Base-by-base conservation (phyloP, 1,140 invertebrate genomes). In the Halesus radiatus region DNA sequence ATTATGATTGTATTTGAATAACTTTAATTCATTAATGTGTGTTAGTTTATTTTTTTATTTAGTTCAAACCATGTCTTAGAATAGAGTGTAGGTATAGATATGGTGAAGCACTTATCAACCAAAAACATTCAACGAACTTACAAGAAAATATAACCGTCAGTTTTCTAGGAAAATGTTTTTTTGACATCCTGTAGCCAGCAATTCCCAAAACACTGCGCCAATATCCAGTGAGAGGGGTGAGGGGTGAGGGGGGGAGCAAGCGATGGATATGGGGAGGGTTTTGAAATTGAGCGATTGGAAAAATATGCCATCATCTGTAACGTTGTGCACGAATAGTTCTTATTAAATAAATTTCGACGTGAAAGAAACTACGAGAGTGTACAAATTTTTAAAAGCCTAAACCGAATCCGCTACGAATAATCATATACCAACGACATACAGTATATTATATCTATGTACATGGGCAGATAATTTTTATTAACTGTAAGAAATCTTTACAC, bases 341-440 rank as follows among this genome's bases (percentile, higher is more conserved):
- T 60, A 60, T 60, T 60, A 60, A 60, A 60, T 60, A 60, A 60
- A 60, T 22, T 60, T 60, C 20, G 20, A 56, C 26, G 26, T 3
- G 26, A 18, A 56, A 18, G 1, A 56, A 20, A 3, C 20, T n/a
- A 4, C 1, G n/a, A 18, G n/a, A 1, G 3, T 13, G 13, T 13
- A 13, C 8, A 45, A 45, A 45, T 13, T 45, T 0, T 10, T 13
- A 13, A 45, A 45, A 13, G 13, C 37, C 37, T 45, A 13, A 45
- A 45, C 8, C 8, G 37, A 45, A 45, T 13, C 37, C 37, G 3
- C 37, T 45, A 1, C 5, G 13, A 5, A 45, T 45, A 45, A 37
- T 10, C 13, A 45, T 45, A 45, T 13, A 29, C 26, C 26, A 29
- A 29, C 26, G 26, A 29, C 2, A 29, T 3, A 7, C 32, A 37